These are phyloP conservation scores for Addax nasomaculatus DNA, from an alignment of 2,113 vertebrate species.

Conservation along the genomic window DNA sequence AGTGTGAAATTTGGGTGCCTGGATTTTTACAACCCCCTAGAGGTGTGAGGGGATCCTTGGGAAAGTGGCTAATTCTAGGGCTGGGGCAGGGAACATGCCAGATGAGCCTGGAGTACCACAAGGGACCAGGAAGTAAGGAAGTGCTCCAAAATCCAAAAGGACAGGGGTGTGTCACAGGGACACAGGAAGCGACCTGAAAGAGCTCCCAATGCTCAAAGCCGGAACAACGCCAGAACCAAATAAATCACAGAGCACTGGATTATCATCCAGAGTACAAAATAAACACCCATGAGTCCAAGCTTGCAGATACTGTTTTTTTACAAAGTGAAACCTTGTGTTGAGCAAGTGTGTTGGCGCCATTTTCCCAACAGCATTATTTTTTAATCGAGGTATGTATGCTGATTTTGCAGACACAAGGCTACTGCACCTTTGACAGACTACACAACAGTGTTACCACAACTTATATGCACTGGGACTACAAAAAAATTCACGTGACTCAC, in stretches of 20 bases:
- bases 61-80: not conserved
- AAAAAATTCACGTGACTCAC: not conserved
- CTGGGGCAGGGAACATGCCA: not conserved
- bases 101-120: not conserved
- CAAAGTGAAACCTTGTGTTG: not conserved
- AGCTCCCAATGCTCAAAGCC: not conserved
- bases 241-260: not conserved
- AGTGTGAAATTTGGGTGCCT: not conserved
- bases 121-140: not conserved
- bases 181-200: not conserved
- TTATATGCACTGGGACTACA: not conserved
- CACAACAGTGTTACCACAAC: not conserved
- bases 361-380: not conserved
- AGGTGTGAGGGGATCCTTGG: not conserved
- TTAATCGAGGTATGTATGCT: not conserved
- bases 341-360: not conserved
- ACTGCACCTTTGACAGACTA: not conserved
- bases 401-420: not conserved
- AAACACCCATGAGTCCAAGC: not conserved
- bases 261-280: not conserved
- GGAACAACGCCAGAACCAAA: not conserved
- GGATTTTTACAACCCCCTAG: not conserved
- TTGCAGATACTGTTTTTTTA: not conserved
- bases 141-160: not conserved
- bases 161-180: not conserved